Base-by-base conservation (phyloP, 2,797 vertebrate genomes). In the Manis crassicaudata region DNA sequence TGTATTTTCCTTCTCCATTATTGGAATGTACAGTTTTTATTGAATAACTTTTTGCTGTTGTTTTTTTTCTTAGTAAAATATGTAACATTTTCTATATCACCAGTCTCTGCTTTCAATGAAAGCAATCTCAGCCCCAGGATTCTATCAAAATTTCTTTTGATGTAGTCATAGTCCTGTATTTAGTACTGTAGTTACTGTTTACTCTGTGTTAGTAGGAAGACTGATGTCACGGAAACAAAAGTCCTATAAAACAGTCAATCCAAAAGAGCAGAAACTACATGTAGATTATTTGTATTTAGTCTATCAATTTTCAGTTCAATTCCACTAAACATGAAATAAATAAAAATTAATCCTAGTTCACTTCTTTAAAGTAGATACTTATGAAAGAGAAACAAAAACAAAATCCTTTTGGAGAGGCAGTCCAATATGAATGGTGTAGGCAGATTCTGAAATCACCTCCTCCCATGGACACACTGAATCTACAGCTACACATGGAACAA, bases 211-310 rank as follows among this genome's bases (percentile, higher is more conserved):
- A 73, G 60, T 50, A 89, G 86, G 84, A 93, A 63, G 50, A 94
- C 92, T 97, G 77, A 96, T 70, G 21, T 14, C 96, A 56, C 76
- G 40, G 29, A 95, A 96, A 96, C 58, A 96, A 86, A n/a, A 97
- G 50, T 60, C 37, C 27, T 86, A 58, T 80, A 95, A 96, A 95
- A 97, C 32, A 96, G 87, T 77, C 46, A 92, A 67, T 54, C 43
- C 72, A 88, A 95, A 84, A 65, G 18, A 79, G 70, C 1, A 21
- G 80, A 98, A 96, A 60, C 63, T 83, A 32, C 72, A 84, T 25
- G 46, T 13, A 84, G 37, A 92, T 89, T 81, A 83, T 94, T 87
- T 96, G 68, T 92, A 29, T 85, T 92, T 82, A 43, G 81, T 10
- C 88, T 95, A 63, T 86, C 32, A 46, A 85, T 96, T 90, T 94